Percentiles rank a stretch among this genome's conserved stretches.
phyloP scores from a whole-genome alignment of 1,140 invertebrate genomes.

The Physella acuta region DNA sequence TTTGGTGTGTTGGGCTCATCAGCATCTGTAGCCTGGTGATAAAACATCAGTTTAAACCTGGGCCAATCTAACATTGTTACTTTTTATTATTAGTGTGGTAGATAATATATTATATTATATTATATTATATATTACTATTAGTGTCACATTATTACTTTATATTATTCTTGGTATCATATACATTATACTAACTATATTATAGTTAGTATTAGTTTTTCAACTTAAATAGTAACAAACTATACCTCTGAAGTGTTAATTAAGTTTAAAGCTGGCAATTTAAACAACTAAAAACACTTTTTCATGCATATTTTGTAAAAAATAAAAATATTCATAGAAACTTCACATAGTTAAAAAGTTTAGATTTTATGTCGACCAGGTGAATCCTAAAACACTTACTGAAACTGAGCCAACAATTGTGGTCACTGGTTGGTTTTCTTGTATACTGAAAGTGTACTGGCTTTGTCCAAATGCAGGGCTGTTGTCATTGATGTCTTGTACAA shows the following conservation, averaged over 20 bases:
- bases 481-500: slow-evolving; percentile 22
- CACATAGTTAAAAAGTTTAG: not conserved
- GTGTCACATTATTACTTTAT: no score
- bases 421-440: slow-evolving; percentile 30
- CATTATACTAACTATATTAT: no score
- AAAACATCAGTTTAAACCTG: no score
- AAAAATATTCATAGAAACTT: not conserved
- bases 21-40: not conserved
- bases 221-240: no score
- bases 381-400: slow-evolving; percentile 30
- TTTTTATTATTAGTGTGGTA: no score
- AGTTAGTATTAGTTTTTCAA: no score
- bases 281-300: not conserved
- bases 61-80: no score
- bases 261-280: not conserved
- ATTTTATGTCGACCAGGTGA: not conserved
- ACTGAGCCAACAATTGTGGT: slow-evolving; percentile 32
- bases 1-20: slow-evolving; percentile 2
- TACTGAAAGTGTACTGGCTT: slow-evolving; percentile 23
- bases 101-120: no score
- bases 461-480: slow-evolving; percentile 30
- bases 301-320: not conserved
- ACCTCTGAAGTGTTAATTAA: not conserved
- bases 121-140: no score
- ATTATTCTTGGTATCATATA: no score